Percentiles rank a stretch among this genome's conserved stretches.
Conservation (phyloP, 2,888 invertebrate genomes). For the Eudemis profundana region DNA sequence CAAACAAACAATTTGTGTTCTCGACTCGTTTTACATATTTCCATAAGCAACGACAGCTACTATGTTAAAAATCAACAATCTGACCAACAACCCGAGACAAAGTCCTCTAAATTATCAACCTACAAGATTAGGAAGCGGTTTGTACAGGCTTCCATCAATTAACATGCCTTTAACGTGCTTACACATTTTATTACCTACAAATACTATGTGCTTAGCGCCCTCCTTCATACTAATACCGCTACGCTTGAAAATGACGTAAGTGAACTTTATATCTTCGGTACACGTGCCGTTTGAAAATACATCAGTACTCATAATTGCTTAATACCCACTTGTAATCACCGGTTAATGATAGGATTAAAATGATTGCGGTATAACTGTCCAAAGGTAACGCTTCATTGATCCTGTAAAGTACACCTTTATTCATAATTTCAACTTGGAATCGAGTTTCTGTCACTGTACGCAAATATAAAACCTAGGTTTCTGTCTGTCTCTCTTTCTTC, state of each 20-base stretch:
- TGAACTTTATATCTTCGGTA: not conserved
- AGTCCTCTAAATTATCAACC: too few relatives aligned
- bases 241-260: not conserved
- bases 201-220: slow-evolving; percentile 1
- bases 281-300: not conserved
- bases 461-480: not conserved
- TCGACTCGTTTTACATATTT: too few relatives aligned
- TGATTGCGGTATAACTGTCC: slow-evolving; percentile 10
- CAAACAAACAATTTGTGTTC: too few relatives aligned
- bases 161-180: not conserved
- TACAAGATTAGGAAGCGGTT: not conserved
- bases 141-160: not conserved
- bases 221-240: not conserved
- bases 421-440: not conserved
- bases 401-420: not conserved
- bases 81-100: too few relatives aligned
- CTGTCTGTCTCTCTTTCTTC: too few relatives aligned
- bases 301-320: slow-evolving; percentile 25
- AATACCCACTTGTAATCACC: slow-evolving; percentile 32
- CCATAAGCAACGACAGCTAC: too few relatives aligned
- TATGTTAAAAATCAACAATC: too few relatives aligned
- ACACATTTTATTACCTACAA: not conserved
- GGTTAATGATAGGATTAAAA: slow-evolving; percentile 25
- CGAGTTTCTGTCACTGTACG: not conserved
- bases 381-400: slow-evolving; percentile 9